Evolutionary conservation across 1,140 invertebrate genomes (phyloP).

Genomic region (Sycophaga agraensis): DNA sequence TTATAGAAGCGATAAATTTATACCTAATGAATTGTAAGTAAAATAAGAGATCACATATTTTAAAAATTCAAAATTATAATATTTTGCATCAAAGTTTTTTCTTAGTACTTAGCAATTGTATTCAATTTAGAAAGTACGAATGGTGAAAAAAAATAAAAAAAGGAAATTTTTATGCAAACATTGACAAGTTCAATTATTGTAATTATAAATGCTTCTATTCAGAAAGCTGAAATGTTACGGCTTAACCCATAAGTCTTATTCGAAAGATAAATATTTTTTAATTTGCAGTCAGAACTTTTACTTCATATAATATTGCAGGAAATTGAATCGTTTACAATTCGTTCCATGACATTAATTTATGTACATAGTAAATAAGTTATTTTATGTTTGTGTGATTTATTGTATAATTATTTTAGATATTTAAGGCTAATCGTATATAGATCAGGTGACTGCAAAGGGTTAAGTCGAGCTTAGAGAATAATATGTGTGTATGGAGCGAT

Average conservation of each 20-base stretch:
- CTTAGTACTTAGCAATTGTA: conserved; percentile 8
- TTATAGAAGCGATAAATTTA: conserved; percentile 2
- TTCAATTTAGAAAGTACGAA: conserved; percentile 1
- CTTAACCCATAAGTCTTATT: conserved; percentile 3
- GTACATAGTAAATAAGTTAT: conserved; percentile 24
- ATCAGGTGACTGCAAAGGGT: not conserved
- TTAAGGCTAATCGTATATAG: not conserved
- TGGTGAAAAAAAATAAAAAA: not conserved
- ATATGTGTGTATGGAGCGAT: conserved; percentile 6
- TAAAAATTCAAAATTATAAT: conserved; percentile 17
- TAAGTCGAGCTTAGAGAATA: conserved; percentile 11
- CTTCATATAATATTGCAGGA: not conserved
- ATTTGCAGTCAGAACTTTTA: not conserved
- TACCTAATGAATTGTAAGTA: conserved; percentile 17
- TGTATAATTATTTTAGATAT: conserved; percentile 2
- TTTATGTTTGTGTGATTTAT: conserved; percentile 16
- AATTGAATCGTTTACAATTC: conserved; percentile 1
- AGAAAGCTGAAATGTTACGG: not conserved
- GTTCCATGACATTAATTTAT: conserved; percentile 22
- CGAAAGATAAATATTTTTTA: not conserved
- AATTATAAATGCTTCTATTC: not conserved
- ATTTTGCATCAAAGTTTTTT: conserved; percentile 10
- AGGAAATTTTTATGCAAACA: not conserved
- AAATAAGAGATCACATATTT: conserved; percentile 23
- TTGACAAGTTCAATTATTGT: not conserved